Percentiles rank a stretch among this genome's conserved stretches.
phyloP scores from a whole-genome alignment of 2,888 invertebrate species.

The Drosophila diplacantha region DNA sequence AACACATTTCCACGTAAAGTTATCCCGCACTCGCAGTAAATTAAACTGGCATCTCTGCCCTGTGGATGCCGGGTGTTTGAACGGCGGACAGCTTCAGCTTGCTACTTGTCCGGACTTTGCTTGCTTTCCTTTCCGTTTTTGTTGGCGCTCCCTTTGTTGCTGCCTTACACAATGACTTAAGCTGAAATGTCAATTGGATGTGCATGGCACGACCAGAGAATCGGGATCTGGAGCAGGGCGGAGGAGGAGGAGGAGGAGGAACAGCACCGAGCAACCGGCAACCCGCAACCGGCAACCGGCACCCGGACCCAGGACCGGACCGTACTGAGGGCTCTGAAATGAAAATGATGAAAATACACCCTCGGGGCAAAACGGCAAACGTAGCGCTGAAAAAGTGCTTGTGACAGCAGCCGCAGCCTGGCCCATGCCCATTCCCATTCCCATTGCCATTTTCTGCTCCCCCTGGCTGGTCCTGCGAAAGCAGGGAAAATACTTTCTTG shows the following conservation, averaged over 20 bases:
- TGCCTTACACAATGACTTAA: constrained; percentile 68
- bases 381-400: constrained; percentile 61
- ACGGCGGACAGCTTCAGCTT: constrained; percentile 59
- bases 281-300: neutral
- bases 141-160: constrained; percentile 47
- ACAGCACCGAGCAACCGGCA: too few relatives aligned
- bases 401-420: constrained; percentile 61
- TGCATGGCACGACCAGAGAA: constrained; percentile 48
- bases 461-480: constrained; percentile 8
- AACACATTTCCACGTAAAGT: neutral
- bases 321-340: constrained; percentile 39
- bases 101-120: constrained; percentile 51
- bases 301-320: constrained; percentile 3
- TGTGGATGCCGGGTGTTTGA: constrained; percentile 47
- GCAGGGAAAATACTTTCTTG: constrained; percentile 65
- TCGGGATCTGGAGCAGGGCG: constrained; percentile 14
- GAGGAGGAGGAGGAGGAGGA: constrained; percentile 10
- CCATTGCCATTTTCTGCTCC: constrained; percentile 7
- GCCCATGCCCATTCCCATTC: constrained; percentile 3
- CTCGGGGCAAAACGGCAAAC: constrained; percentile 60
- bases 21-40: neutral
- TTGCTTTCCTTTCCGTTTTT: constrained; percentile 48
- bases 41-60: constrained; percentile 15
- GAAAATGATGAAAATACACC: constrained; percentile 67
- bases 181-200: constrained; percentile 72